Base-by-base conservation (phyloP, 2,797 vertebrate species). In the Enteromius viviparus region DNA sequence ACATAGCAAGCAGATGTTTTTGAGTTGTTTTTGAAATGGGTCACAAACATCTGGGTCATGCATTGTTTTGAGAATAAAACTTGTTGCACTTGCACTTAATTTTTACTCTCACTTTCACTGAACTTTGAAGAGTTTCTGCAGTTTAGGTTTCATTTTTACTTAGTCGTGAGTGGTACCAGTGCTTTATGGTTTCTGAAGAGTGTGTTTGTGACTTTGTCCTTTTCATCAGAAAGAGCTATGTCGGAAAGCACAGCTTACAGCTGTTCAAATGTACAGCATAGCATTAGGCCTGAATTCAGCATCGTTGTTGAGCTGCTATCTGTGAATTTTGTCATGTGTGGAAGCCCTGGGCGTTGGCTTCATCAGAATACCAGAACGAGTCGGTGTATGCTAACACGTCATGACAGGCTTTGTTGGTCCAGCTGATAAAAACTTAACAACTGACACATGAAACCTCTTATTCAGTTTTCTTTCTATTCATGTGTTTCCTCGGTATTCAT, bases 321-420 rank as follows among this genome's bases (percentile, higher is more conserved):
- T 58, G 19, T 66, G 3, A 68, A 40, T 21, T n/a, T 32, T 77
- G 71, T 87, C 75, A 17, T 0, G 62, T 49, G 88, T 86, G 89
- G 92, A 91, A 92, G 79, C 40, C 45, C 75, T 87, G 93, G 93
- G 92, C 87, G 93, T 94, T 92, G 92, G 89, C 92, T 87, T 64
- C 32, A 26, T 88, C 84, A 86, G 86, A 94, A 87, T 76, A 88
- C 88, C 90, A 78, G 66, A 90, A 76, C 78, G 81, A 85, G 86
- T 68, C 53, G 26, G 84, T 68, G 85, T 84, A 81, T 64, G 42
- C 71, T 71, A 90, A 89, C 93, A 17, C 90, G 94, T 92, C 86
- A 19, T 80, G 89, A 91, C 94, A 91, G 88, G 94, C 91, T 89
- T 37, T n/a, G 85, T 83, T 77, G 90, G 88, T 83, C 89, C 84